Evolutionary conservation across 2,888 invertebrate genomes (phyloP), one percentile per base, ranked within the genome.

Genomic region (Cephus nigrinus): DNA sequence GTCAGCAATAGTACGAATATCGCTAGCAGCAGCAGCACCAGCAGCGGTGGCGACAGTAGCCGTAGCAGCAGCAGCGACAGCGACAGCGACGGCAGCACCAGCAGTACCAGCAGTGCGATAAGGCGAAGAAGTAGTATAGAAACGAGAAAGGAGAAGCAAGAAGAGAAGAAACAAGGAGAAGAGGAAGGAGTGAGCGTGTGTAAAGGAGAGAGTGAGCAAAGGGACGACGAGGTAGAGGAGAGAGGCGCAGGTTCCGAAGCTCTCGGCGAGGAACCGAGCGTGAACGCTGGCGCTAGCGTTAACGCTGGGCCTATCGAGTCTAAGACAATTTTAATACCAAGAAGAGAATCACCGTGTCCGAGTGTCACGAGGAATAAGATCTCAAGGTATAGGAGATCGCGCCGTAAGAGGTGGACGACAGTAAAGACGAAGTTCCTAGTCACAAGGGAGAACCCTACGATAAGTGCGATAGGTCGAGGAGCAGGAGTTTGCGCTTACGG

Each of bases 41-140:
- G 78, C 75, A 76, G 35, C 75, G 73, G 75, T 78, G 73, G 35
- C 32, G 68, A 74, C 71, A 23, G 71, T 33, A 55, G 76, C 73
- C 34, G 76, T 75, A 77, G 40, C 40, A 23, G 5, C 15, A 15
- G 15, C 40, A 15, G 23, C 55, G 55, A 23, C 23, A 55, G 15
- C 40, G 15, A 15, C 40, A 40, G 36, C 36, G 36, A 36, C 36
- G 36, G 40, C 40, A 40, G 40, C 15, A 23, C 55, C 55, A 55
- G 55, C 23, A 55, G 40, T 15, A 23, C 55, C 55, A 55, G 55
- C 23, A 55, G 55, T 55, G 55, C 55, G 55, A 55, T 32, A 72
- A 34, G 23, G 74, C 34, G 74, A 33, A 36, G 36, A 36, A 74
- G 68, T 32, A 55, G 32, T 32, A 68, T 23, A 75, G 75, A 75